Evolutionary conservation across 2,888 invertebrate genomes (phyloP).

Genomic region (Drosophila testacea): DNA sequence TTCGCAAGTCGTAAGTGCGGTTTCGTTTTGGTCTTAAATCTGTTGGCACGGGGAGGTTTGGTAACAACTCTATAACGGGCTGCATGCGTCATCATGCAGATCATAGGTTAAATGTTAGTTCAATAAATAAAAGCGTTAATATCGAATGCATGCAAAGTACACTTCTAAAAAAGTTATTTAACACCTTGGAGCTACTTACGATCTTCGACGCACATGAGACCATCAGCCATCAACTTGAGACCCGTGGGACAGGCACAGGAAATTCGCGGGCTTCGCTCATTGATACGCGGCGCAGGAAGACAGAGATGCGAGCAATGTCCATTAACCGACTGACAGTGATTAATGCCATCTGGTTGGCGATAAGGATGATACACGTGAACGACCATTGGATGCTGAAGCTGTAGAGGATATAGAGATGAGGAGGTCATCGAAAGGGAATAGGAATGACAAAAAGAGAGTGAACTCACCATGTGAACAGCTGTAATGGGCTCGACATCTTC

Average conservation of each 20-base stretch:
- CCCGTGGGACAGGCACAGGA: conserved; percentile 96
- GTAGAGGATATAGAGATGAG: conserved; percentile 38
- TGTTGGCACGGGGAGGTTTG: conserved; percentile 38
- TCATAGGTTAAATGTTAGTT: conserved; percentile 21
- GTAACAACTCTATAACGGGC: conserved; percentile 37
- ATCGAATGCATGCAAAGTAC: conserved; percentile 25
- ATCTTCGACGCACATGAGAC: conserved; percentile 94
- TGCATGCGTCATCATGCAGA: conserved; percentile 32
- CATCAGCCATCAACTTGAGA: conserved; percentile 91
- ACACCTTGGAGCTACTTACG: conserved; percentile 87
- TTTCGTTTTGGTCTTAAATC: conserved; percentile 39
- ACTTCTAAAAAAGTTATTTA: neutral
- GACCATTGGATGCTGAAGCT: conserved; percentile 96
- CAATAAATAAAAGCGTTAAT: conserved; percentile 29
- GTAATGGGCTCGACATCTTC: conserved; percentile 92
- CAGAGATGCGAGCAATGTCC: conserved; percentile 96
- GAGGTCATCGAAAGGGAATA: too few relatives aligned
- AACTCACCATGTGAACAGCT: conserved; percentile 91
- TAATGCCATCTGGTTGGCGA: conserved; percentile 95
- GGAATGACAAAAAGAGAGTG: neutral
- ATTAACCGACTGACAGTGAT: conserved; percentile 96
- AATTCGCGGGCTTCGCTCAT: conserved; percentile 91
- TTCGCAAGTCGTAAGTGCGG: conserved; percentile 18
- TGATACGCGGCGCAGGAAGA: conserved; percentile 94
- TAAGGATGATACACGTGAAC: conserved; percentile 98